Conservation (phyloP, 2,888 invertebrate genomes). For the Carcina quercana region DNA sequence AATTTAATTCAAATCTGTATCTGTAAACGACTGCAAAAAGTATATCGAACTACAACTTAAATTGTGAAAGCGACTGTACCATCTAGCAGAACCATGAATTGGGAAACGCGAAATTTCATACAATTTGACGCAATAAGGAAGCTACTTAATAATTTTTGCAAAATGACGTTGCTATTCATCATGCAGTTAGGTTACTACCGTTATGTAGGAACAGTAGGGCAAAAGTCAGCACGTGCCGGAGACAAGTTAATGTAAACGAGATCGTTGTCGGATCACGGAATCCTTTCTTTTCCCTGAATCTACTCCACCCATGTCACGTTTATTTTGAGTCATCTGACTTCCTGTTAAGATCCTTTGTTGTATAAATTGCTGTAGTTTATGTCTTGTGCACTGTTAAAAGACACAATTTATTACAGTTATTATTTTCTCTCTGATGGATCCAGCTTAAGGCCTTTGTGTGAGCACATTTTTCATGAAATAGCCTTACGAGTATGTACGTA, state of each 20-base stretch:
- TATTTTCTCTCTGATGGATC: no score
- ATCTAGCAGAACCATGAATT: no score
- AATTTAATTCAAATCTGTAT: no score
- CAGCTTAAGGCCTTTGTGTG: no score
- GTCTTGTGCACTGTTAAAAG: no score
- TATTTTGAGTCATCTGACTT: not conserved
- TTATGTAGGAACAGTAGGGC: constrained; percentile 20
- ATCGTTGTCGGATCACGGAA: constrained; percentile 43
- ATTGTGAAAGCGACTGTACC: no score
- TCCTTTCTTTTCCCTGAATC: constrained; percentile 33
- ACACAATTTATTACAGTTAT: no score
- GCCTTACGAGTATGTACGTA: no score
- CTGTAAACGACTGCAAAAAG: no score
- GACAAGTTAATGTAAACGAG: constrained; percentile 15
- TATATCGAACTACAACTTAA: no score
- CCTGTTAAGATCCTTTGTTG: not conserved
- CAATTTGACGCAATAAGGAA: constrained; percentile 3
- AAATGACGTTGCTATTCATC: constrained; percentile 9
- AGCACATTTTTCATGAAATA: no score
- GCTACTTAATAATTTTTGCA: not conserved
- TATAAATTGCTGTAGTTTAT: not conserved
- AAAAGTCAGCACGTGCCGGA: constrained; percentile 29
- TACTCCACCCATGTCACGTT: constrained; percentile 28
- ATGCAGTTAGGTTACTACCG: constrained; percentile 21
- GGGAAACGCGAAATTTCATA: no score